Evolutionary conservation across 2,888 invertebrate genomes (phyloP).

Genomic region (Cephus sareptanus): DNA sequence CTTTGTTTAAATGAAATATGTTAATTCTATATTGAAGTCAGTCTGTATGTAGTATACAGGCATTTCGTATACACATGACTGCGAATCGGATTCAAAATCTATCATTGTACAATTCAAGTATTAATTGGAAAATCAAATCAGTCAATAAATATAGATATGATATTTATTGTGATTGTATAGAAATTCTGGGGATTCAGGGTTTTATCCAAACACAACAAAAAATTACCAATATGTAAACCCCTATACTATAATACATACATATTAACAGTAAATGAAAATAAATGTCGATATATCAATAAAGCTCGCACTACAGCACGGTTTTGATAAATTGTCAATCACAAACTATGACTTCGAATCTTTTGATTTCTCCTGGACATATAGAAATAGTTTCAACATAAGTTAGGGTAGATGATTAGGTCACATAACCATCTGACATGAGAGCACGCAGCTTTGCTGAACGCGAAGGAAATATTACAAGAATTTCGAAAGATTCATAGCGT

Average conservation of each 20-base stretch:
- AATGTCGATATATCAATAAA: no score
- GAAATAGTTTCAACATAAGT: neutral
- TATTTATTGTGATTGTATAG: neutral
- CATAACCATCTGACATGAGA: neutral
- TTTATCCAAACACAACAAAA: no score
- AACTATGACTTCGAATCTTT: neutral
- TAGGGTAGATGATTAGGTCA: neutral
- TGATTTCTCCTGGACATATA: neutral
- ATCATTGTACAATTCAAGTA: neutral
- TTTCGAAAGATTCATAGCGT: slow-evolving; percentile 14
- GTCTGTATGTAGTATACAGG: neutral
- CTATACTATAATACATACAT: no score
- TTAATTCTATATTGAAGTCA: neutral
- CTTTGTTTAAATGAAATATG: neutral
- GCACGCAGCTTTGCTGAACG: neutral
- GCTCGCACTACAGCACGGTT: no score
- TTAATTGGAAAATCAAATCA: neutral
- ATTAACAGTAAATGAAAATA: no score
- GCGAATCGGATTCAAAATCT: neutral
- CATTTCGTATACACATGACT: neutral
- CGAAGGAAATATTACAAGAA: neutral
- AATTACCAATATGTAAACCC: no score
- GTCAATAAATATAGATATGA: neutral
- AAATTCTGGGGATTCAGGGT: no score
- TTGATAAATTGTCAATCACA: neutral